A percentile compares a stretch with the other conserved stretches of the same genome.
These are phyloP conservation scores for Syrrhaptes paradoxus DNA, from an alignment of 2,113 vertebrate genomes.

Conservation along the genomic window DNA sequence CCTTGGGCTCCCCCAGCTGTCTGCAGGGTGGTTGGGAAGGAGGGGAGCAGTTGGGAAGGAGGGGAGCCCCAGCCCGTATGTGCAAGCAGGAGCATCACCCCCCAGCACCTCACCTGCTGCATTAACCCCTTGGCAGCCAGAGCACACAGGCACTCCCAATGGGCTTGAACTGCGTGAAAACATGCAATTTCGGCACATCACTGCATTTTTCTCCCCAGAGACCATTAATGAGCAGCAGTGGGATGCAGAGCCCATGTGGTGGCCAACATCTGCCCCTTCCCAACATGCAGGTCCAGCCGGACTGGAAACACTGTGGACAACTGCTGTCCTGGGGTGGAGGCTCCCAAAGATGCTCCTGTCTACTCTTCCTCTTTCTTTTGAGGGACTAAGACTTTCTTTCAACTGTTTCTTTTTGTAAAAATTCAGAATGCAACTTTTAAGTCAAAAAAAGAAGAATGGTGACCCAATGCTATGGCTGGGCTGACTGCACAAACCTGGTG, in stretches of 20 bases:
- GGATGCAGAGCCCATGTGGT: background rate
- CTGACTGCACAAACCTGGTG: background rate
- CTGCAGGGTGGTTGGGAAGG: background rate
- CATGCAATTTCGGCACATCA: background rate
- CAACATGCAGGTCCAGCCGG: background rate
- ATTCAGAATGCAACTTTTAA: background rate
- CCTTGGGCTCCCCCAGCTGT: background rate
- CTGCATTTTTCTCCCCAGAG: background rate
- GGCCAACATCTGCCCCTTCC: background rate
- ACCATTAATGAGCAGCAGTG: background rate
- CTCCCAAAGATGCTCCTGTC: background rate
- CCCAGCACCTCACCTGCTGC: background rate
- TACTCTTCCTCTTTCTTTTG: background rate
- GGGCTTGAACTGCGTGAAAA: background rate
- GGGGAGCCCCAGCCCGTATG: background rate
- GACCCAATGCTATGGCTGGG: background rate
- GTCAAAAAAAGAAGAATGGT: background rate
- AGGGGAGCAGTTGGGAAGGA: background rate
- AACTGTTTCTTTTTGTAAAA: background rate
- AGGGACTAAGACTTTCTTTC: background rate
- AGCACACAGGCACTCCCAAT: background rate
- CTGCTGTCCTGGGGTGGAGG: background rate
- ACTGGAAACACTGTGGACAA: background rate
- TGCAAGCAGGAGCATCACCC: background rate
- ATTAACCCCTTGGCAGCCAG: background rate